A percentile compares a stretch with the other conserved stretches of the same genome.
Evolutionary conservation across 2,797 vertebrate genomes (phyloP).

Genomic region (Silurus lanzhouensis): DNA sequence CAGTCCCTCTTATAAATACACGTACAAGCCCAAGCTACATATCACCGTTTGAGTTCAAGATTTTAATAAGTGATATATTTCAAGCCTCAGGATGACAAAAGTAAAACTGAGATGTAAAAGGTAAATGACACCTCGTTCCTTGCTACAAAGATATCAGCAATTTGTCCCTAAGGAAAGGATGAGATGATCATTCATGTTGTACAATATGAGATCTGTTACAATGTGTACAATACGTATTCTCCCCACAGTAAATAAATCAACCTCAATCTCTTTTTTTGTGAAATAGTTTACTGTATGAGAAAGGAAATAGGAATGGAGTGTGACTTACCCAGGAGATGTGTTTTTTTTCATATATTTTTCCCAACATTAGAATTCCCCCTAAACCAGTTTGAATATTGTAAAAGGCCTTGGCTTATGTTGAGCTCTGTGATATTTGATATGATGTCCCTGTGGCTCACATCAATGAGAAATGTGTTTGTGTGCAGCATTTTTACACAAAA

Average conservation of each 20-base stretch:
- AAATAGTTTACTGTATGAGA: neutral
- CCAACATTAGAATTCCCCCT: slow-evolving; percentile 35
- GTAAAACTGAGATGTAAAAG: slow-evolving; percentile 36
- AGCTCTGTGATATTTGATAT: slow-evolving; percentile 14
- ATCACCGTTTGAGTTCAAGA: neutral
- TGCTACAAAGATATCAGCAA: slow-evolving; percentile 4
- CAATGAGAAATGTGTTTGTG: slow-evolving; percentile 25
- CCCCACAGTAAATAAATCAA: slow-evolving; percentile 15
- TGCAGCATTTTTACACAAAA: neutral
- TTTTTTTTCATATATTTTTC: slow-evolving; percentile 15
- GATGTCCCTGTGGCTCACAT: slow-evolving; percentile 15
- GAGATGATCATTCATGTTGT: slow-evolving; percentile 30
- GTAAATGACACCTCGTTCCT: slow-evolving; percentile 36
- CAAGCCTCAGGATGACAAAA: neutral
- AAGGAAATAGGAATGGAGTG: slow-evolving; percentile 17
- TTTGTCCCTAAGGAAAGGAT: slow-evolving; percentile 33
- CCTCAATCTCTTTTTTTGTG: slow-evolving; percentile 23
- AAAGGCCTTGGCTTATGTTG: slow-evolving; percentile 19
- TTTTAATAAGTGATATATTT: slow-evolving; percentile 21
- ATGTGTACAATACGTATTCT: neutral
- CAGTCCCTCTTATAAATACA: neutral
- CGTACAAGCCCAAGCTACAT: neutral
- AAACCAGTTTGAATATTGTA: slow-evolving; percentile 33
- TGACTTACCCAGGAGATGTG: slow-evolving; percentile 28
- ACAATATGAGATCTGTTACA: slow-evolving; percentile 21